These are phyloP conservation scores for Daktulosphaira vitifoliae DNA, from an alignment of 1,140 invertebrate species.

Conservation along the genomic window DNA sequence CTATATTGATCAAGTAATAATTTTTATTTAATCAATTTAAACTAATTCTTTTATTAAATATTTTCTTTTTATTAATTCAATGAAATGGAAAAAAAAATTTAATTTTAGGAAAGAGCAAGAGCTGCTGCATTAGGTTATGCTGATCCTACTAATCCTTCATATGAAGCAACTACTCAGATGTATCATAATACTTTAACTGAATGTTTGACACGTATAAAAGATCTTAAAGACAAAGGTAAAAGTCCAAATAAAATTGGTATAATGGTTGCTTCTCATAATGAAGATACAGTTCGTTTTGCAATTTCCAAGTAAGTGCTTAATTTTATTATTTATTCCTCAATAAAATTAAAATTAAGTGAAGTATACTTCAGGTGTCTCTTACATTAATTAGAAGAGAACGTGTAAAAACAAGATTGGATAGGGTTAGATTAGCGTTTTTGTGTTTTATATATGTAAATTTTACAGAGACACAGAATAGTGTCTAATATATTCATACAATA, in stretches of 20 bases:
- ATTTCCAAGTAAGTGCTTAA: conserved; percentile 77
- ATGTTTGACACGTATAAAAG: conserved; percentile 74
- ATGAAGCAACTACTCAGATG: conserved; percentile 84
- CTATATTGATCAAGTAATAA: conserved; percentile 84
- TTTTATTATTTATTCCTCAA: too few relatives aligned
- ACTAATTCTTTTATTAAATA: conserved; percentile 1
- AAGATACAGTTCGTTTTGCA: conserved; percentile 90
- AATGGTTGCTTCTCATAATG: conserved; percentile 97
- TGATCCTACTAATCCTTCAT: conserved; percentile 87
- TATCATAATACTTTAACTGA: conserved; percentile 80
- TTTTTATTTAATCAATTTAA: neutral
- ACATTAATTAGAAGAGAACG: too few relatives aligned
- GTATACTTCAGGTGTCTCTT: too few relatives aligned
- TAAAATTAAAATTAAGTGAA: too few relatives aligned
- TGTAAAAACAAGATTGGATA: conserved; percentile 23
- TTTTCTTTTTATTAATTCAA: too few relatives aligned
- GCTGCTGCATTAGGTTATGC: conserved; percentile 82
- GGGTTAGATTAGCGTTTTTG: conserved; percentile 26
- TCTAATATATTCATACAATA: conserved; percentile 26
- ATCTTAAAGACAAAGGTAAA: conserved; percentile 57
- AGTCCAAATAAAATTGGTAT: conserved; percentile 73
- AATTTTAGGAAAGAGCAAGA: conserved; percentile 72
- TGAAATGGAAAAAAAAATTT: neutral
- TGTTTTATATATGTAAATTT: conserved; percentile 31
- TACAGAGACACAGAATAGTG: conserved; percentile 33